These are phyloP conservation scores for Phataginus tetradactyla DNA, from an alignment of 2,797 vertebrate species.

Conservation along the genomic window DNA sequence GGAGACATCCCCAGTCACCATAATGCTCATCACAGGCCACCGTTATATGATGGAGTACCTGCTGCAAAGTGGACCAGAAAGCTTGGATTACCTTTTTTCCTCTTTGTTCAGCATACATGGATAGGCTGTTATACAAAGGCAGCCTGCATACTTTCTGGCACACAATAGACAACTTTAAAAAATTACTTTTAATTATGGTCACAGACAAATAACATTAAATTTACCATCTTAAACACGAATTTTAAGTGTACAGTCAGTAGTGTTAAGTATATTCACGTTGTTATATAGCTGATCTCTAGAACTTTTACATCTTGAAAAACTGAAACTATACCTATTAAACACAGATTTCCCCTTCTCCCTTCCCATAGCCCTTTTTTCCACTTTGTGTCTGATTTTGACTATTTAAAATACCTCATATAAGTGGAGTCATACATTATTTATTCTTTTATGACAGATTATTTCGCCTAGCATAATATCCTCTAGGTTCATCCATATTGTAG, in stretches of 20 bases:
- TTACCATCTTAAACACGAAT: no score
- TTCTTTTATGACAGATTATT: neutral
- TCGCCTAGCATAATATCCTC: neutral
- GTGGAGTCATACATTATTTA: neutral
- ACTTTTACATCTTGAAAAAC: slow-evolving; percentile 18
- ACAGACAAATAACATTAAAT: neutral
- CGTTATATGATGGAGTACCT: slow-evolving; percentile 98
- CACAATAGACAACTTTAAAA: neutral
- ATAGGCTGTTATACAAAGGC: neutral
- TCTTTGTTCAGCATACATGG: neutral
- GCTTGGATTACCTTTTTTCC: neutral
- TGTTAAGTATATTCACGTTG: slow-evolving; percentile 6
- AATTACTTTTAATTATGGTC: neutral
- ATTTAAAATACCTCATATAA: neutral
- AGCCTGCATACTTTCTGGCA: neutral
- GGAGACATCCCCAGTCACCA: slow-evolving; percentile 96
- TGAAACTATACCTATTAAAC: neutral
- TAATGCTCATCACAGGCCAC: slow-evolving; percentile 97
- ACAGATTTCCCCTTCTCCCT: neutral
- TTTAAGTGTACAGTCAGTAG: neutral
- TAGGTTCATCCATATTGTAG: neutral
- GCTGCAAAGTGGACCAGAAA: slow-evolving; percentile 86
- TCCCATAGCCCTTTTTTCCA: neutral
- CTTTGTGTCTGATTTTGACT: slow-evolving; percentile 3
- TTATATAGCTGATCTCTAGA: neutral